Evolutionary conservation across 2,888 invertebrate species (phyloP).

Genomic region (Acleris holmiana): DNA sequence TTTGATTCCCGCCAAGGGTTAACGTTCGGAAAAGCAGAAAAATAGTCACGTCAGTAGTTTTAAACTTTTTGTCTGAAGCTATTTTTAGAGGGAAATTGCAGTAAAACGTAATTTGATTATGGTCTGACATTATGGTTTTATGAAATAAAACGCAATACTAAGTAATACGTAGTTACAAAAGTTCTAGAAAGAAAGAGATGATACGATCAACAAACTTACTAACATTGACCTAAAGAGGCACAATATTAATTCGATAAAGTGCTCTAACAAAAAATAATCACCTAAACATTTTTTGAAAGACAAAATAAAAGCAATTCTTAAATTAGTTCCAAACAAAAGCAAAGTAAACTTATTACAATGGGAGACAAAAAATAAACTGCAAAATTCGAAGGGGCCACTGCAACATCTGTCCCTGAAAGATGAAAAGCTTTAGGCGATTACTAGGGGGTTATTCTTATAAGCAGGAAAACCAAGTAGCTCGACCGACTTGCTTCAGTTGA

Average conservation of each 20-base stretch:
- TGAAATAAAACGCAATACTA: too few species aligned
- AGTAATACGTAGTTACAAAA: too few species aligned
- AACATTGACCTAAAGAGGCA: too few species aligned
- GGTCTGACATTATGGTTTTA: too few species aligned
- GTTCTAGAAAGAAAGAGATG: too few species aligned
- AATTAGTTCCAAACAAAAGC: constrained; percentile 40
- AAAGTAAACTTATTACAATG: constrained; percentile 45
- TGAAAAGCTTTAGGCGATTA: constrained; percentile 80
- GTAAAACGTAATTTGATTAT: too few species aligned
- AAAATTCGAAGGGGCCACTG: constrained; percentile 51
- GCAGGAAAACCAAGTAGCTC: too few species aligned
- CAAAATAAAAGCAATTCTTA: constrained; percentile 29
- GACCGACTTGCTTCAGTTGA: too few species aligned
- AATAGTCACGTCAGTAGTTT: too few species aligned
- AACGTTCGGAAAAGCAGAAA: neutral
- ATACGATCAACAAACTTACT: too few species aligned
- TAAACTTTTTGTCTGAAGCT: too few species aligned
- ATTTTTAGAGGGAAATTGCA: too few species aligned
- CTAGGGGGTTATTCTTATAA: constrained; percentile 25
- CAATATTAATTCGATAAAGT: neutral
- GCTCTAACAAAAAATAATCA: neutral
- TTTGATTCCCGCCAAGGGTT: constrained; percentile 10
- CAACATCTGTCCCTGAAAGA: constrained; percentile 75
- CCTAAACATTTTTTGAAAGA: neutral
- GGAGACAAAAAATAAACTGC: constrained; percentile 47